Evolutionary conservation across 2,888 invertebrate species (phyloP).

Genomic region (Drosophila hamatofila): DNA sequence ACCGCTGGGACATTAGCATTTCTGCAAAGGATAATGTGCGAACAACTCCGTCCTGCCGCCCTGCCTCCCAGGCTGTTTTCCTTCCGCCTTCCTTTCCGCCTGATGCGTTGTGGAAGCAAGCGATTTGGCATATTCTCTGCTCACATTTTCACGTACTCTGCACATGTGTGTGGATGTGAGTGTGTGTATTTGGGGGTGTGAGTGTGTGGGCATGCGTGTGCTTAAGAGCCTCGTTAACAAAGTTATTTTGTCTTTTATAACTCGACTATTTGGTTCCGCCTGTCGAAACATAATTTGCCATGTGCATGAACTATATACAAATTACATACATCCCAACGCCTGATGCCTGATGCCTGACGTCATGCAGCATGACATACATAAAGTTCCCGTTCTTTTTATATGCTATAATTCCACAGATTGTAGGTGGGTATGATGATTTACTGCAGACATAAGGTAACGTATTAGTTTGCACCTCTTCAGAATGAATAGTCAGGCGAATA

Average conservation of each 20-base stretch:
- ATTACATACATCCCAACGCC: slow-evolving; percentile 58
- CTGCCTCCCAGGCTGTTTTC: background rate
- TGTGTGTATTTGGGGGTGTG: slow-evolving; percentile 6
- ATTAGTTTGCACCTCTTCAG: background rate
- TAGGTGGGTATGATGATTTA: background rate
- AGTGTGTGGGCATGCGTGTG: slow-evolving; percentile 56
- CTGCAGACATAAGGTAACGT: background rate
- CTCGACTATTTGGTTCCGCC: slow-evolving; percentile 58
- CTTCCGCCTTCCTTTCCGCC: background rate
- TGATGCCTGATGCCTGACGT: slow-evolving; percentile 64
- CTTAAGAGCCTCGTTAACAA: slow-evolving; percentile 79
- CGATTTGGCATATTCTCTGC: slow-evolving; percentile 66
- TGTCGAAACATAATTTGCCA: slow-evolving; percentile 76
- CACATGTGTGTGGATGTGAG: slow-evolving; percentile 9
- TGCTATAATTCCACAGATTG: background rate
- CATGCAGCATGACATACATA: slow-evolving; percentile 63
- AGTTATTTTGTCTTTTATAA: slow-evolving; percentile 80
- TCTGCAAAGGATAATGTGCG: slow-evolving; percentile 69
- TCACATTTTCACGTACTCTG: slow-evolving; percentile 62
- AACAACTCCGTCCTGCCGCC: background rate
- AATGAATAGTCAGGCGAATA: too few relatives aligned
- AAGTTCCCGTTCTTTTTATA: background rate
- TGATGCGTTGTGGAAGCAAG: slow-evolving; percentile 26
- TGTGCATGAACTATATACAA: slow-evolving; percentile 58
- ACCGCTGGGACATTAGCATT: slow-evolving; percentile 70